phyloP scores from a whole-genome alignment of 2,888 invertebrate genomes.

The Eupeodes latifasciatus region DNA sequence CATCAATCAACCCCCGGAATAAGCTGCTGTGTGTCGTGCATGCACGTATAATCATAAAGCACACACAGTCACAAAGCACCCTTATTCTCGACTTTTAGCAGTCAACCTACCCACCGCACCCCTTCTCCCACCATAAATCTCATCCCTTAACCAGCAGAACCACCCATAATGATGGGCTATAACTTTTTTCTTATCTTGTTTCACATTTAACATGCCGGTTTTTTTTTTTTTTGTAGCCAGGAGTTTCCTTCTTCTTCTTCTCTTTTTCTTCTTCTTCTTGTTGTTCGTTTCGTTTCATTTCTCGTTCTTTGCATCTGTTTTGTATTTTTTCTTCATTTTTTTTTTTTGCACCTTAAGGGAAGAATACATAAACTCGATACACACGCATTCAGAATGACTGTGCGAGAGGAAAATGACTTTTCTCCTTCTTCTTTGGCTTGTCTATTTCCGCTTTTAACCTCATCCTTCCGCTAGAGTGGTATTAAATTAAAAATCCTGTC shows the following conservation, averaged over 20 bases:
- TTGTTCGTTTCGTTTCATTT: not conserved
- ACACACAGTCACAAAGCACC: constrained; percentile 32
- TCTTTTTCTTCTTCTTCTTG: not conserved
- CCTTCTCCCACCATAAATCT: not conserved
- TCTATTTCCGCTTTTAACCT: constrained; percentile 52
- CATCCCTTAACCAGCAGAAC: not conserved
- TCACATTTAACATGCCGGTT: constrained; percentile 53
- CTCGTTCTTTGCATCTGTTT: not conserved
- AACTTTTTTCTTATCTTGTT: constrained; percentile 72
- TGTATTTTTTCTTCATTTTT: constrained; percentile 3
- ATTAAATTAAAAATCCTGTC: constrained; percentile 72
- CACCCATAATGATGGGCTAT: constrained; percentile 62
- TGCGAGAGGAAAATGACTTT: constrained; percentile 36
- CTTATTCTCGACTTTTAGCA: not conserved
- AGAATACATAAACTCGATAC: constrained; percentile 57
- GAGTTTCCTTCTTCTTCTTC: not conserved
- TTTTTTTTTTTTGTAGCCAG: not conserved
- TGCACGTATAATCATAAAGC: constrained; percentile 54
- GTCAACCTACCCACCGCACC: not conserved
- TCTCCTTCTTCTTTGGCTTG: constrained; percentile 24
- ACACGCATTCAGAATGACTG: constrained; percentile 33
- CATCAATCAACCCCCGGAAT: constrained; percentile 63
- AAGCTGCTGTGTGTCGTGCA: constrained; percentile 5
- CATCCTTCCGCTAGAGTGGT: constrained; percentile 50
- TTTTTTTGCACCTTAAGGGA: constrained; percentile 15